Evolutionary conservation across 53 echinoderm and acorn worm genomes (phyloP).

Genomic region (Henricia sp.): DNA sequence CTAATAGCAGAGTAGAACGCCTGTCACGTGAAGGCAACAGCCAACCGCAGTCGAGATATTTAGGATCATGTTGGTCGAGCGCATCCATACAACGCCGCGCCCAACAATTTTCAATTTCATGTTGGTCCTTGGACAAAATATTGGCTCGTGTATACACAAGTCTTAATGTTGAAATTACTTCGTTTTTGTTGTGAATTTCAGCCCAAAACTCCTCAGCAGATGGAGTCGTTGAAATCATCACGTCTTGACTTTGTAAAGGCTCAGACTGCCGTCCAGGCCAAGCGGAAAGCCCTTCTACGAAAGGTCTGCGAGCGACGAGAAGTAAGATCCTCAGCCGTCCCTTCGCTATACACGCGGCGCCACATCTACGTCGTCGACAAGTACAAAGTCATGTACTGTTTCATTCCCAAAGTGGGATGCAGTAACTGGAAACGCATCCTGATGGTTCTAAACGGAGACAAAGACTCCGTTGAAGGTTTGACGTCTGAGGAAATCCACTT

Average conservation of each 20-base stretch:
- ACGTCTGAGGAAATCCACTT: constrained; percentile 76
- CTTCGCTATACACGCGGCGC: constrained; percentile 54
- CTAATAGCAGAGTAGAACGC: too few relatives aligned
- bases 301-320: constrained; percentile 27
- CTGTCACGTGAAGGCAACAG: too few relatives aligned
- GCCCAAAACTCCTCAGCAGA: constrained; percentile 11
- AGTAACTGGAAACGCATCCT: constrained; percentile 94
- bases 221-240: constrained; percentile 6
- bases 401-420: constrained; percentile 86
- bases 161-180: too few relatives aligned
- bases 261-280: constrained; percentile 17
- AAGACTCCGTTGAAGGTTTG: constrained; percentile 63
- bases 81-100: too few relatives aligned
- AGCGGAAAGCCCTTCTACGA: constrained; percentile 13
- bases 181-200: too few relatives aligned
- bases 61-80: too few relatives aligned
- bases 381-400: constrained; percentile 81
- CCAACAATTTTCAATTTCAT: too few relatives aligned
- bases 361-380: constrained; percentile 78
- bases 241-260: constrained; percentile 42
- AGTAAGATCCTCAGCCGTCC: not conserved
- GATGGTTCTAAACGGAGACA: constrained; percentile 82
- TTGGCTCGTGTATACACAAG: too few relatives aligned
- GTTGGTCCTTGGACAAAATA: too few relatives aligned
- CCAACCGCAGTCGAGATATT: too few relatives aligned